phyloP scores from a whole-genome alignment of 1,140 invertebrate species.

The Ridgeia piscesae region DNA sequence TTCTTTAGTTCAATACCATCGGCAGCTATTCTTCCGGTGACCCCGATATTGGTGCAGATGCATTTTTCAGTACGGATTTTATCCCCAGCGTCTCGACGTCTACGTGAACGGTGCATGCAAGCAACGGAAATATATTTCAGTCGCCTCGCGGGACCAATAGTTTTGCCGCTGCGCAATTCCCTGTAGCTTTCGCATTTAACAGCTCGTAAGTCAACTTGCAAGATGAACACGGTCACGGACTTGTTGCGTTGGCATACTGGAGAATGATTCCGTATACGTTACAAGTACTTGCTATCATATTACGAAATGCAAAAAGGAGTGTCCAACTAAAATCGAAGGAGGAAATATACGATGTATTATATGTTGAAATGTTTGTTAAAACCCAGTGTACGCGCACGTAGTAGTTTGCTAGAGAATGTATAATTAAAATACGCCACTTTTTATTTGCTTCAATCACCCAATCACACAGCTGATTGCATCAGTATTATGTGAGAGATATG shows the following conservation, averaged over 20 bases:
- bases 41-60: background rate
- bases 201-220: background rate
- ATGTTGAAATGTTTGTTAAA: too few species aligned
- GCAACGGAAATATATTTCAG: slow-evolving; percentile 1
- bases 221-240: background rate
- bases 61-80: background rate
- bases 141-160: background rate
- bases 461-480: too few species aligned
- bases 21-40: background rate
- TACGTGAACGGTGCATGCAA: background rate
- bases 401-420: too few species aligned
- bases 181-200: background rate
- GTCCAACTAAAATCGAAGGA: background rate
- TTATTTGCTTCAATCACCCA: too few species aligned
- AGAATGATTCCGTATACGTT: background rate
- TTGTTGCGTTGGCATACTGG: background rate
- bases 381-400: too few species aligned
- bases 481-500: too few species aligned
- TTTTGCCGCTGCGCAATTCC: background rate
- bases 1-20: background rate
- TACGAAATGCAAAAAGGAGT: background rate
- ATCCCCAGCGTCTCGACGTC: background rate
- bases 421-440: too few species aligned
- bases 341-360: too few species aligned
- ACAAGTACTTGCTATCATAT: background rate